Evolutionary conservation across 2,888 invertebrate species (phyloP).

Genomic region (Lysandra coridon): DNA sequence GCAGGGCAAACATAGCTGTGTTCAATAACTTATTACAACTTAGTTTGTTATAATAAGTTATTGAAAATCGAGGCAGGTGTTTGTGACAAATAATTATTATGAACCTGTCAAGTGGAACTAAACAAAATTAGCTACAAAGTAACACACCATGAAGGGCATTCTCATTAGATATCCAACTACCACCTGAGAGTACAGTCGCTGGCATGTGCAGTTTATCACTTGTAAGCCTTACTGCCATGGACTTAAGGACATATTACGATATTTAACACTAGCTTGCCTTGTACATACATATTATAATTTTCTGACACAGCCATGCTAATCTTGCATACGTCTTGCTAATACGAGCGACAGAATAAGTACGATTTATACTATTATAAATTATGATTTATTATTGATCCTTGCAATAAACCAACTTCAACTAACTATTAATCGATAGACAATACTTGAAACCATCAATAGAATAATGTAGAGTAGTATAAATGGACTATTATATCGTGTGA

Average conservation of each 20-base stretch:
- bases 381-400: background rate
- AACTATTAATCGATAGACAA: background rate
- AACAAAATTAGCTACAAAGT: constrained; percentile 39
- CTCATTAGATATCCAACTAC: constrained; percentile 46
- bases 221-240: background rate
- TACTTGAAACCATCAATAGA: background rate
- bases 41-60: background rate
- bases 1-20: background rate
- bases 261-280: background rate
- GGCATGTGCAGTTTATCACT: background rate
- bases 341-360: background rate
- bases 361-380: background rate
- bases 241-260: background rate
- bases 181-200: constrained; percentile 34
- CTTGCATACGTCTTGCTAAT: background rate
- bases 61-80: background rate
- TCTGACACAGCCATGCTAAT: background rate
- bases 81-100: constrained; percentile 18
- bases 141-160: constrained; percentile 49
- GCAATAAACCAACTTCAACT: background rate
- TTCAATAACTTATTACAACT: no score
- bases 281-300: background rate
- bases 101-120: constrained; percentile 27
- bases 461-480: background rate
- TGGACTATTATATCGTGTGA: background rate